A percentile compares a stretch with the other conserved stretches of the same genome.
phyloP scores from a whole-genome alignment of 1,140 invertebrate species.

The Pachyrhynchus sulphureomaculatus region DNA sequence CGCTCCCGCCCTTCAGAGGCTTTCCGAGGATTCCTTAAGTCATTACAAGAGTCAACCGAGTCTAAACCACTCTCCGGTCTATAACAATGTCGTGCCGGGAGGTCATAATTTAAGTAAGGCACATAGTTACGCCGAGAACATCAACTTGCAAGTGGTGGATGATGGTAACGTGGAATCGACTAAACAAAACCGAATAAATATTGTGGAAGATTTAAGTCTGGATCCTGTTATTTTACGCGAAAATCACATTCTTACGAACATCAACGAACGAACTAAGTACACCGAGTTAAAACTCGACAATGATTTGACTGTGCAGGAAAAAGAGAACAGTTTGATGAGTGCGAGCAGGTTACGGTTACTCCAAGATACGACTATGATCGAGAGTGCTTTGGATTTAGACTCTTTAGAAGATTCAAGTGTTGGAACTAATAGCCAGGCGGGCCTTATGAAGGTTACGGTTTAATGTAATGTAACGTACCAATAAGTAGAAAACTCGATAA shows the following conservation, averaged over 20 bases:
- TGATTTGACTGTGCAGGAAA: conserved; percentile 47
- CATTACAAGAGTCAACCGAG: conserved; percentile 48
- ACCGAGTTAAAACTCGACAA: conserved; percentile 42
- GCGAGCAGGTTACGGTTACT: conserved; percentile 69
- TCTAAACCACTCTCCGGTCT: conserved; percentile 47
- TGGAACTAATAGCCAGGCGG: conserved; percentile 47
- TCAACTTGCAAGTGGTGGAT: conserved; percentile 27
- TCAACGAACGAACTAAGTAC: conserved; percentile 22
- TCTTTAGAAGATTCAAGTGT: conserved; percentile 67
- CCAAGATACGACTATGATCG: conserved; percentile 84
- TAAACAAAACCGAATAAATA: background rate
- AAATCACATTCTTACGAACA: conserved; percentile 32
- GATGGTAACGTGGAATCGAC: background rate
- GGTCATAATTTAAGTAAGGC: conserved; percentile 40
- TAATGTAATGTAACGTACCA: conserved; percentile 15
- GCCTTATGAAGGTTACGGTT: conserved; percentile 46
- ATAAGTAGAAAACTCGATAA: too few species aligned
- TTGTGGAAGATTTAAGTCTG: conserved; percentile 45
- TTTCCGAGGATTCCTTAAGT: conserved; percentile 49
- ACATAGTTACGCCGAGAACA: conserved; percentile 44
- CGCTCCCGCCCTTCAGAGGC: conserved; percentile 52
- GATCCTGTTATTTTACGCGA: conserved; percentile 47
- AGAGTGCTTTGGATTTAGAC: conserved; percentile 81
- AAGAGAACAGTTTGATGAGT: conserved; percentile 50
- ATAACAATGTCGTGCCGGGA: conserved; percentile 42